Evolutionary conservation across 2,113 vertebrate genomes (phyloP).

Genomic region (Galeopterus variegatus): DNA sequence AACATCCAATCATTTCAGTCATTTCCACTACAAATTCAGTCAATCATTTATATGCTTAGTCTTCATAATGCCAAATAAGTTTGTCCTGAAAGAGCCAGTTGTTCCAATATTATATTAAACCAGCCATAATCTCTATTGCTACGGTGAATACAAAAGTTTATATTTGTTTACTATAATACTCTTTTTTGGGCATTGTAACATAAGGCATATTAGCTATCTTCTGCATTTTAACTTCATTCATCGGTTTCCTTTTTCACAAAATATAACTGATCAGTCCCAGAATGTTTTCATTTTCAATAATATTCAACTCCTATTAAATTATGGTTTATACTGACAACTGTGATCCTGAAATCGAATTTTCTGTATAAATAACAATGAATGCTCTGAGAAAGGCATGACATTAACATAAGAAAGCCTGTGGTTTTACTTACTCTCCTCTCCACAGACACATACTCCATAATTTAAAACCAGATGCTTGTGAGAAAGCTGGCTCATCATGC

Average conservation of each 20-base stretch:
- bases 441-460: conserved; percentile 97
- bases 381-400: not conserved
- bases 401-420: conserved; percentile 29
- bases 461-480: conserved; percentile 97
- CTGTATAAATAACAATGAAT: not conserved
- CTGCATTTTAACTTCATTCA: conserved; percentile 55
- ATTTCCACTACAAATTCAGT: conserved; percentile 52
- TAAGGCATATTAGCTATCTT: not conserved
- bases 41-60: not conserved
- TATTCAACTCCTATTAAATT: conserved; percentile 52
- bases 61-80: conserved; percentile 46
- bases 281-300: conserved; percentile 32
- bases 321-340: not conserved
- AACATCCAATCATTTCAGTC: not conserved
- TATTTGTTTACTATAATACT: conserved; percentile 42
- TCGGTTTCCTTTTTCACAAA: conserved; percentile 30
- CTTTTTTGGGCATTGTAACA: not conserved
- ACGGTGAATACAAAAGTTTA: not conserved
- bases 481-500: conserved; percentile 99
- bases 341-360: conserved; percentile 61
- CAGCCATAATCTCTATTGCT: not conserved
- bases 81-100: conserved; percentile 8
- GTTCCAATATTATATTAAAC: not conserved
- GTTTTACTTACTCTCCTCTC: conserved; percentile 96
- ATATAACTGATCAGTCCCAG: not conserved